These are phyloP conservation scores for Gambusia yucatana DNA, from an alignment of 2,797 vertebrate species.

Conservation along the genomic window DNA sequence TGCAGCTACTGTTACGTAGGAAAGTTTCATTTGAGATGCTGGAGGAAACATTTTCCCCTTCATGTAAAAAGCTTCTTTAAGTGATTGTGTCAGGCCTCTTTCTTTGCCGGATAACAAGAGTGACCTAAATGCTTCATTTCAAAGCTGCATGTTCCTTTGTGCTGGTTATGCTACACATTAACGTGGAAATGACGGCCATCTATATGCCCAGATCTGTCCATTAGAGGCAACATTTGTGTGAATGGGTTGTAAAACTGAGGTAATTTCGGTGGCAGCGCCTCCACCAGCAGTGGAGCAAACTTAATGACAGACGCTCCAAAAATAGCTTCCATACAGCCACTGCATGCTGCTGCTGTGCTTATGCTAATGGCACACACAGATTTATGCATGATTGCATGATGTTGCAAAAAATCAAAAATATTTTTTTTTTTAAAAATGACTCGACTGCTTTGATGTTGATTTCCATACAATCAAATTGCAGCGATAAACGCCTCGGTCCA, in stretches of 20 bases:
- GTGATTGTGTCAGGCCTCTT: background rate
- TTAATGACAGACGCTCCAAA: slow-evolving; percentile 6
- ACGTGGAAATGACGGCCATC: background rate
- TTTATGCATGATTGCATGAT: slow-evolving; percentile 45
- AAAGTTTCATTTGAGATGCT: slow-evolving; percentile 53
- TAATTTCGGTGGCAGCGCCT: background rate
- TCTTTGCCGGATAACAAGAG: background rate
- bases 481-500: slow-evolving; percentile 32
- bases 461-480: slow-evolving; percentile 53
- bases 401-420: slow-evolving; percentile 15
- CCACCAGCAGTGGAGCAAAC: slow-evolving; percentile 10
- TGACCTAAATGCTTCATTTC: background rate
- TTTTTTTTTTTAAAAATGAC: background rate
- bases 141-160: background rate
- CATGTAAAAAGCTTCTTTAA: slow-evolving; percentile 19
- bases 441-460: slow-evolving; percentile 37
- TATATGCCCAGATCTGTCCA: slow-evolving; percentile 1
- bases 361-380: slow-evolving; percentile 41
- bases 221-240: slow-evolving; percentile 22
- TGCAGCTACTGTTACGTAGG: slow-evolving; percentile 31
- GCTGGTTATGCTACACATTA: background rate
- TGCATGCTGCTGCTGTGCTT: slow-evolving; percentile 16
- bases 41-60: slow-evolving; percentile 49
- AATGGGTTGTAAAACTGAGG: background rate
- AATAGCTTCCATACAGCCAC: slow-evolving; percentile 5